These are phyloP conservation scores for Agrilus planipennis DNA, from an alignment of 1,140 invertebrate species.

Conservation along the genomic window DNA sequence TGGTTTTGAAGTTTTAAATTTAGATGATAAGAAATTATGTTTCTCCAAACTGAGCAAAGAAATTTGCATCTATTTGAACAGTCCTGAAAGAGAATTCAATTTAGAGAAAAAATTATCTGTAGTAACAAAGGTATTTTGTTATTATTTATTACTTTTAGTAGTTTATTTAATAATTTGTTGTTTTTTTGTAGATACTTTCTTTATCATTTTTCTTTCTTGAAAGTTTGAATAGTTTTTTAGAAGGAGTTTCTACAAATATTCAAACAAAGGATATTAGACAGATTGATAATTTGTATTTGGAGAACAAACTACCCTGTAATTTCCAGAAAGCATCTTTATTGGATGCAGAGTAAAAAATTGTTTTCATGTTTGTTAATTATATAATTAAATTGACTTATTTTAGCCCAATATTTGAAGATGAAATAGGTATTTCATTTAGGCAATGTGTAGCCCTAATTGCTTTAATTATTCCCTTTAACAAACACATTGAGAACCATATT, in stretches of 20 bases:
- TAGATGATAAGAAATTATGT: no score
- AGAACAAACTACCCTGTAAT: neutral
- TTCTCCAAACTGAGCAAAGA: no score
- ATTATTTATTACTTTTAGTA: no score
- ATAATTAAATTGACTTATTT: slow-evolving; percentile 5
- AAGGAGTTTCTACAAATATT: slow-evolving; percentile 6
- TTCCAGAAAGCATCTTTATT: neutral
- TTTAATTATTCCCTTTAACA: slow-evolving; percentile 12
- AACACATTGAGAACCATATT: slow-evolving; percentile 12
- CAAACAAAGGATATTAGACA: slow-evolving; percentile 15
- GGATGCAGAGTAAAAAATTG: neutral
- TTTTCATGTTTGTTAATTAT: neutral
- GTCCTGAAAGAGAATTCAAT: no score
- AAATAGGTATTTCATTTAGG: slow-evolving; percentile 11
- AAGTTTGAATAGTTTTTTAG: neutral
- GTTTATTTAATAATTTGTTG: no score
- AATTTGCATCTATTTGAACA: no score
- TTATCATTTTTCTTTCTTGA: no score
- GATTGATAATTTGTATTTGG: slow-evolving; percentile 11
- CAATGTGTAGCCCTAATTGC: slow-evolving; percentile 13
- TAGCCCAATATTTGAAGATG: slow-evolving; percentile 5
- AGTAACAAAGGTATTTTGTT: no score
- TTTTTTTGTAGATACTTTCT: no score
- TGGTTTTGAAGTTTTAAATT: no score
- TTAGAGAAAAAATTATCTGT: no score